Evolutionary conservation across 2,888 invertebrate species (phyloP), one percentile per base, ranked within the genome.

Genomic region (Acronicta aceris): DNA sequence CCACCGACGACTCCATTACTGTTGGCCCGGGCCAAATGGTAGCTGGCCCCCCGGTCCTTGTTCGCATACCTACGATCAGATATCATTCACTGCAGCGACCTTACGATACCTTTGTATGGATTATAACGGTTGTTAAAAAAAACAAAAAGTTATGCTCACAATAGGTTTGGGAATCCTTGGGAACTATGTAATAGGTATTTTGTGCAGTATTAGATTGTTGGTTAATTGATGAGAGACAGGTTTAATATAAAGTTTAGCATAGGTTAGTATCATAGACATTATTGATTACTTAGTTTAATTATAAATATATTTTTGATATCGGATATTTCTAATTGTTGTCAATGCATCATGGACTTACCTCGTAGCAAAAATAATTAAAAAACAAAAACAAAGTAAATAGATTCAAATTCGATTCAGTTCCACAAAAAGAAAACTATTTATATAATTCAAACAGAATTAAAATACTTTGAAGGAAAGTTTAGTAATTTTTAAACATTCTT

Each of bases 11-110:
- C 95, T 36, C 96, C 96, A 50, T 95, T 95, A 74, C 96, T 95
- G 86, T 96, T 96, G 42, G 95, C 96, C 79, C 96, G 96, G 36
- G 96, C 96, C 61, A 95, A 87, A 85, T 97, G 97, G 85, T 96
- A 97, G 80, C 96, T 96, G 70, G 96, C 95, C 3, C 97, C 97
- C 79, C 95, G 95, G 83, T 97, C 97, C 86, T 96, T 95, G 86
- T 96, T 96, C 67, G 95, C 89, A 78, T 96, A 96, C 53, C 95
- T 95, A 53, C 25, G 63, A 78, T 77, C 76, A 77, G 77, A 79
- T 71, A 74, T 60, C 59, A 70, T 69, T 61, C 65, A 74, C 41
- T 57, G 48, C 63, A 59, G 36, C 57, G 75, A 57, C 78, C 75
- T 77, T 59, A 54, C 36, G 30, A 38, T 38, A n/a, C 15, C 58